Conservation (phyloP, 1,140 invertebrate genomes). For the Pteromalus puparum region DNA sequence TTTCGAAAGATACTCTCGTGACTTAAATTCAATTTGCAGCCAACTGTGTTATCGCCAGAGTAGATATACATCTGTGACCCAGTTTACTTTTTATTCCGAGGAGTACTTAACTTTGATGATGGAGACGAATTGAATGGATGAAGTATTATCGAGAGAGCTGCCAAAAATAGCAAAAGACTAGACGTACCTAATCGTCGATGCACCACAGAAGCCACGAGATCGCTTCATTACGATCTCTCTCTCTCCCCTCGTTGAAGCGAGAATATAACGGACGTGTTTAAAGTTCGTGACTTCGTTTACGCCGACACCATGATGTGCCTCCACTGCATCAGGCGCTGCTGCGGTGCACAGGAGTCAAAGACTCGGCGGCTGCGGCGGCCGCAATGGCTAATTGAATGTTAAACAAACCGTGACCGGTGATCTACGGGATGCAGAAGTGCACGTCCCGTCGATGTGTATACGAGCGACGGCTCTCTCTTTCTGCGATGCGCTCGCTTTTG, state of each 20-base stretch:
- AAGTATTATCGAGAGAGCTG: too few relatives aligned
- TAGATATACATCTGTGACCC: constrained; percentile 1
- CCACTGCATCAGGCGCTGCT: neutral
- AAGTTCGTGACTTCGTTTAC: constrained; percentile 33
- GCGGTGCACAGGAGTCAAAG: constrained; percentile 4
- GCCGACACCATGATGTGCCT: neutral
- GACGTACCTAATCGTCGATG: too few relatives aligned
- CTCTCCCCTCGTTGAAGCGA: neutral
- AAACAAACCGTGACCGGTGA: constrained; percentile 34
- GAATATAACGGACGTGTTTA: constrained; percentile 31
- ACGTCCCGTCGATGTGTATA: neutral
- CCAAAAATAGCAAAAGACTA: too few relatives aligned
- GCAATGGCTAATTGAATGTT: constrained; percentile 31
- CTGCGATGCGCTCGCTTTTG: too few relatives aligned
- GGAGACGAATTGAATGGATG: too few relatives aligned
- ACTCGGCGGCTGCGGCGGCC: neutral
- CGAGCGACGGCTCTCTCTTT: neutral
- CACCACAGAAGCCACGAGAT: neutral
- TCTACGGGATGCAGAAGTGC: constrained; percentile 12
- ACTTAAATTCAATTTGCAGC: constrained; percentile 20
- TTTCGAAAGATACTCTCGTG: constrained; percentile 15
- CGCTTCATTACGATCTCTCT: neutral
- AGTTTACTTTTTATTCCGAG: neutral
- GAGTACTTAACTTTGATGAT: too few relatives aligned
- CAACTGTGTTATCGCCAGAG: neutral